phyloP scores from a whole-genome alignment of 2,888 invertebrate genomes.

The Macrophya annulata region DNA sequence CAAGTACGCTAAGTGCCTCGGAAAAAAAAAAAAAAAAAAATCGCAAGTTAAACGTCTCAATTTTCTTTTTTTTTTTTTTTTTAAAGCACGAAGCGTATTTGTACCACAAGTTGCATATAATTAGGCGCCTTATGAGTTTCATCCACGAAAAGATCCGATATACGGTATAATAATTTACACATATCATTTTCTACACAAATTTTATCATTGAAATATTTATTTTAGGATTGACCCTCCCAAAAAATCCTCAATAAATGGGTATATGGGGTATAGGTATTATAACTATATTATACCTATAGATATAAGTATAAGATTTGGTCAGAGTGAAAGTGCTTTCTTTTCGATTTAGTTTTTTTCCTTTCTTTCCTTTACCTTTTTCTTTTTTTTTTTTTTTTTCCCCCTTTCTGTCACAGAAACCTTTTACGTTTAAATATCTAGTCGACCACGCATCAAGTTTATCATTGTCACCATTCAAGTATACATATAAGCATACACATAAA shows the following conservation, averaged over 20 bases:
- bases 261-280: neutral
- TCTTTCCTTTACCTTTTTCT: neutral
- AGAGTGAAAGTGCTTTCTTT: neutral
- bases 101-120: too few relatives aligned
- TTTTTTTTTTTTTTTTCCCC: neutral
- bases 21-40: too few relatives aligned
- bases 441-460: neutral
- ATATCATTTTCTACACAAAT: neutral
- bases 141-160: too few relatives aligned
- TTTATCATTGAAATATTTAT: slow-evolving; percentile 1
- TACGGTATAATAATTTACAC: neutral
- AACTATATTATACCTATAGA: neutral
- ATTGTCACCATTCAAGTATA: neutral
- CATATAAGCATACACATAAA: too few relatives aligned
- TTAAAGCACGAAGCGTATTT: too few relatives aligned
- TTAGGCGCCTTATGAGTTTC: too few relatives aligned
- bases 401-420: neutral
- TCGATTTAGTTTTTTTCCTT: neutral
- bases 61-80: too few relatives aligned
- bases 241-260: neutral
- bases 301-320: neutral
- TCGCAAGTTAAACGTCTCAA: too few relatives aligned
- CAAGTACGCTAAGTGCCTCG: too few relatives aligned
- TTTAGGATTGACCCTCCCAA: neutral
- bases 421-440: neutral